These are phyloP conservation scores for Drosophila phalerata DNA, from an alignment of 2,888 invertebrate genomes.

Conservation along the genomic window DNA sequence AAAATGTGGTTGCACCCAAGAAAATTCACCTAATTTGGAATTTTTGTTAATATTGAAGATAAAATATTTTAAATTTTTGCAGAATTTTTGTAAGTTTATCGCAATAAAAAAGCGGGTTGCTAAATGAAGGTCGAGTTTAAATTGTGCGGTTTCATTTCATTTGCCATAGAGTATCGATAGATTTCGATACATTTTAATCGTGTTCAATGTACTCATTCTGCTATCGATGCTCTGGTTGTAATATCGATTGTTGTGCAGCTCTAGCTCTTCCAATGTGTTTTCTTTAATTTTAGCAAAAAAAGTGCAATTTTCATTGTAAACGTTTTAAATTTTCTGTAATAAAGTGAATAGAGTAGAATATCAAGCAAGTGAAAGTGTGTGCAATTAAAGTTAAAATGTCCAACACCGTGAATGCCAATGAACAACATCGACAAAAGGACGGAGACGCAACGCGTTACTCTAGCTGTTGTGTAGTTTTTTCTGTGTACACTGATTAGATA, in stretches of 20 bases:
- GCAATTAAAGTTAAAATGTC: background rate
- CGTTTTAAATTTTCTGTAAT: background rate
- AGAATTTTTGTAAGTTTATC: no score
- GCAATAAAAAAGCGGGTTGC: no score
- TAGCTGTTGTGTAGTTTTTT: constrained; percentile 24
- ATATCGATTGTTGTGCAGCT: constrained; percentile 35
- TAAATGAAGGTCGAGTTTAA: no score
- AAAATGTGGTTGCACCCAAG: no score
- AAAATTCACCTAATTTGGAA: no score
- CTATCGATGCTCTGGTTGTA: constrained; percentile 29
- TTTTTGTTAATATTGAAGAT: no score
- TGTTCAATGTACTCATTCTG: constrained; percentile 10
- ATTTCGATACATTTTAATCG: constrained; percentile 1
- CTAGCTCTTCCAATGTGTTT: constrained; percentile 45
- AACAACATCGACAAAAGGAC: constrained; percentile 16
- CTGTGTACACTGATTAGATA: constrained; percentile 35
- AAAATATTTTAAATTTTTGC: no score
- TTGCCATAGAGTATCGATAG: constrained; percentile 12
- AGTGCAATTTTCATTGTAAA: constrained; percentile 32
- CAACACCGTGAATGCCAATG: background rate
- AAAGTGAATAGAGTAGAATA: background rate
- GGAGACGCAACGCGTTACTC: constrained; percentile 31
- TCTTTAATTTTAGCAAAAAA: constrained; percentile 50
- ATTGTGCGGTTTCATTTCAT: background rate
- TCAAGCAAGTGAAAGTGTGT: constrained; percentile 6